Conservation (phyloP, 2,797 vertebrate genomes). For the Cirrhinus molitorella region DNA sequence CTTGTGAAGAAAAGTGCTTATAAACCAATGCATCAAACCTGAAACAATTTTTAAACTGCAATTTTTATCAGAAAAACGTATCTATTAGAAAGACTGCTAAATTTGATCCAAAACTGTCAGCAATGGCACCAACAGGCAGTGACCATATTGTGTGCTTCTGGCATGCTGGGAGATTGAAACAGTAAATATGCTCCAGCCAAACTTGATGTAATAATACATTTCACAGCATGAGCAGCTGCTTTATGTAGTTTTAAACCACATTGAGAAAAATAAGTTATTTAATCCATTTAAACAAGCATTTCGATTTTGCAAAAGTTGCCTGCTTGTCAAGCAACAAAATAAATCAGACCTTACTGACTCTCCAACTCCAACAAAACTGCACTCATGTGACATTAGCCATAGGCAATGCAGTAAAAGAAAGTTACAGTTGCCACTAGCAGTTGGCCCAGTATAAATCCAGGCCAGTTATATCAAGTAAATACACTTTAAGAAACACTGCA, state of each 20-base stretch:
- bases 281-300: background rate
- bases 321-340: background rate
- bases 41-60: background rate
- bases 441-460: background rate
- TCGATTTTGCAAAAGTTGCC: background rate
- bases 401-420: background rate
- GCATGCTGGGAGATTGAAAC: slow-evolving; percentile 15
- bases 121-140: background rate
- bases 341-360: background rate
- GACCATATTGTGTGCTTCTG: slow-evolving; percentile 3
- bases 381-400: background rate
- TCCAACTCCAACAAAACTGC: background rate
- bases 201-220: slow-evolving; percentile 1
- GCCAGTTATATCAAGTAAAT: background rate
- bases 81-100: background rate
- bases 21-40: background rate
- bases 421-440: background rate
- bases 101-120: slow-evolving; percentile 8
- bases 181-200: slow-evolving; percentile 16
- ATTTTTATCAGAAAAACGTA: background rate
- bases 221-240: background rate
- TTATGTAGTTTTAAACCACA: slow-evolving; percentile 1
- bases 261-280: background rate
- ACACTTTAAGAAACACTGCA: background rate
- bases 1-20: too few relatives aligned